Conservation (phyloP, 1,140 invertebrate species). For the Pseudomyrmex pallidus region DNA sequence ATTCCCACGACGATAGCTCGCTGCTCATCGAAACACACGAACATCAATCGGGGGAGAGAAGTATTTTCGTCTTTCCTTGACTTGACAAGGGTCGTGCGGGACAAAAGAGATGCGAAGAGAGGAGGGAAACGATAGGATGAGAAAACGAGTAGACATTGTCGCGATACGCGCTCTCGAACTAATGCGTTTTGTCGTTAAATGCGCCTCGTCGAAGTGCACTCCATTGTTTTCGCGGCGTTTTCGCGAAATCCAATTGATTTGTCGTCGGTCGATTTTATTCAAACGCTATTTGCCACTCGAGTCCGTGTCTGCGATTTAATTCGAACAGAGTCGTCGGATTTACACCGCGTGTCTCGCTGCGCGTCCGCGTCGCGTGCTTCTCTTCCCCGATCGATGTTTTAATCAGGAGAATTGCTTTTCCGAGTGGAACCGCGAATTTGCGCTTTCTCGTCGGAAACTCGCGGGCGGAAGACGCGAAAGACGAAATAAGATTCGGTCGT, state of each 20-base stretch:
- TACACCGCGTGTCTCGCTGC: background rate
- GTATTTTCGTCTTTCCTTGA: background rate
- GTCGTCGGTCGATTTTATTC: slow-evolving; percentile 16
- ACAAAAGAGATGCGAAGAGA: background rate
- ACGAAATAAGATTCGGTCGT: background rate
- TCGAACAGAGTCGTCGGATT: slow-evolving; percentile 7
- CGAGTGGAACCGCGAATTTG: slow-evolving; percentile 20
- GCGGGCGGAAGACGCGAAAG: slow-evolving; percentile 13
- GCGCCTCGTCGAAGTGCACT: background rate
- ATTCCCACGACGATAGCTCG: too few relatives aligned
- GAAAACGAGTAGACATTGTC: background rate
- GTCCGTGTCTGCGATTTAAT: slow-evolving; percentile 10
- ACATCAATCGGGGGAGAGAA: slow-evolving; percentile 12
- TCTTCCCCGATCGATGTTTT: slow-evolving; percentile 41
- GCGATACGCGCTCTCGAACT: background rate
- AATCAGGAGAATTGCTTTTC: slow-evolving; percentile 29
- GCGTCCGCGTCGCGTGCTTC: background rate
- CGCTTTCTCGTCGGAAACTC: background rate
- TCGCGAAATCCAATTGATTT: slow-evolving; percentile 19
- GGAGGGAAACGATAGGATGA: too few relatives aligned
- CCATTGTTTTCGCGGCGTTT: slow-evolving; percentile 19
- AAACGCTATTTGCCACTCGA: background rate
- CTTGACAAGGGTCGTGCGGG: background rate
- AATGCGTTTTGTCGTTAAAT: slow-evolving; percentile 41
- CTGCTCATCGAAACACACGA: background rate